phyloP scores from a whole-genome alignment of 2,888 invertebrate genomes.

The Ectemnius continuus region DNA sequence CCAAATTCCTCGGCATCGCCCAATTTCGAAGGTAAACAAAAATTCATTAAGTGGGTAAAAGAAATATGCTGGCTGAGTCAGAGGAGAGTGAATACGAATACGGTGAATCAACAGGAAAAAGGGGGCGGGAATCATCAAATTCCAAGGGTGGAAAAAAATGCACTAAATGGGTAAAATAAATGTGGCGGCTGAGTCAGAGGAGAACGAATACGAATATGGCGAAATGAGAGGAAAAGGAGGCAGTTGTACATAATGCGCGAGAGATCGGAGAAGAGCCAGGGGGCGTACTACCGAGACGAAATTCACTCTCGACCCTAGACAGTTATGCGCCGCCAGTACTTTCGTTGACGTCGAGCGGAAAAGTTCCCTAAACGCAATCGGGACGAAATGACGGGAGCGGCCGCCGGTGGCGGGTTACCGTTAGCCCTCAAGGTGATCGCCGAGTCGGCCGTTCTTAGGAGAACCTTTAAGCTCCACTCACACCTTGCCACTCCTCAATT shows the following conservation, averaged over 20 bases:
- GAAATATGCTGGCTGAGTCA: too few relatives aligned
- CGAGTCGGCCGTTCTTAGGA: conserved; percentile 13
- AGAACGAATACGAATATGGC: too few relatives aligned
- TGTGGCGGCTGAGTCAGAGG: too few relatives aligned
- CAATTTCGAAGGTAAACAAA: too few relatives aligned
- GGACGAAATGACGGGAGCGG: conserved; percentile 57
- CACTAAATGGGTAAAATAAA: too few relatives aligned
- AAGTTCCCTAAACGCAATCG: conserved; percentile 68
- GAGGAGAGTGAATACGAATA: too few relatives aligned
- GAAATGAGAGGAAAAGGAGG: background rate
- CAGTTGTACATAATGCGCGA: background rate
- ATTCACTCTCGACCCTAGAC: conserved; percentile 61
- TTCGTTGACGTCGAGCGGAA: conserved; percentile 64
- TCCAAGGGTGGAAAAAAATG: too few relatives aligned
- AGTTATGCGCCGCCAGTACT: conserved; percentile 49
- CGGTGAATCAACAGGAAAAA: background rate
- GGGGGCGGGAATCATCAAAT: background rate
- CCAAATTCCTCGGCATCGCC: background rate
- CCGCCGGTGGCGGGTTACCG: conserved; percentile 56
- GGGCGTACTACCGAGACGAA: conserved; percentile 39
- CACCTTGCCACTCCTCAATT: background rate
- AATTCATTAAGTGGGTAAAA: too few relatives aligned
- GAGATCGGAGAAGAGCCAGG: background rate
- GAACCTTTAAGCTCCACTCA: conserved; percentile 24
- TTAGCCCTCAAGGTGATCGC: conserved; percentile 47